Evolutionary conservation across 1,140 invertebrate genomes (phyloP).

Genomic region (Luehdorfia chinensis): DNA sequence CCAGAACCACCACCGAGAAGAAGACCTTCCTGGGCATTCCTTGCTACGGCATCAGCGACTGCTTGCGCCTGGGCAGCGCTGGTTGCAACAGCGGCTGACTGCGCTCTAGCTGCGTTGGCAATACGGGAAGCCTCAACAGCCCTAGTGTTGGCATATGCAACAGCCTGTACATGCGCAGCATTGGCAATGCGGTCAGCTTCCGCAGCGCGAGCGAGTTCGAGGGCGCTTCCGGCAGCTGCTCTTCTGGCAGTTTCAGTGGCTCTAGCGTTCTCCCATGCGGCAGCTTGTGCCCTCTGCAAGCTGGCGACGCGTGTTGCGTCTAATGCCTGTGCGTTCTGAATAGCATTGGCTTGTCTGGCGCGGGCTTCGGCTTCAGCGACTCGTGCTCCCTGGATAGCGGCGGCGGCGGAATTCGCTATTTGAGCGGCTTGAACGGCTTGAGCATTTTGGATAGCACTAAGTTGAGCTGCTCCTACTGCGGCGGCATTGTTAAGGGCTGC

Average conservation of each 20-base stretch:
- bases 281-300: conserved; percentile 59
- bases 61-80: conserved; percentile 17
- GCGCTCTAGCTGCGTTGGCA: conserved; percentile 57
- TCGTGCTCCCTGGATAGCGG: conserved; percentile 60
- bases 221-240: conserved; percentile 45
- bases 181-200: conserved; percentile 61
- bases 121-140: conserved; percentile 59
- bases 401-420: conserved; percentile 57
- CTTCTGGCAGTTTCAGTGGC: conserved; percentile 55
- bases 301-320: conserved; percentile 58
- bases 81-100: conserved; percentile 32
- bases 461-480: conserved; percentile 57
- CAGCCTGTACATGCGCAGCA: conserved; percentile 58
- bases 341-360: conserved; percentile 50
- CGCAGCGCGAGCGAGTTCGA: conserved; percentile 50
- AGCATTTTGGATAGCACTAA: conserved; percentile 67
- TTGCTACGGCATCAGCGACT: conserved; percentile 37
- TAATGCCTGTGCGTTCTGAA: conserved; percentile 56
- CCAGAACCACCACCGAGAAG: conserved; percentile 9
- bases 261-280: conserved; percentile 59
- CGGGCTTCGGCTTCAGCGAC: conserved; percentile 55
- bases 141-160: conserved; percentile 59
- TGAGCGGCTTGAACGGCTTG: conserved; percentile 61
- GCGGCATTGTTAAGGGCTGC: conserved; percentile 55
- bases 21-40: conserved; percentile 39